A percentile compares a stretch with the other conserved stretches of the same genome.
Conservation (phyloP, 2,888 invertebrate genomes). For the Diplazon laetatorius region DNA sequence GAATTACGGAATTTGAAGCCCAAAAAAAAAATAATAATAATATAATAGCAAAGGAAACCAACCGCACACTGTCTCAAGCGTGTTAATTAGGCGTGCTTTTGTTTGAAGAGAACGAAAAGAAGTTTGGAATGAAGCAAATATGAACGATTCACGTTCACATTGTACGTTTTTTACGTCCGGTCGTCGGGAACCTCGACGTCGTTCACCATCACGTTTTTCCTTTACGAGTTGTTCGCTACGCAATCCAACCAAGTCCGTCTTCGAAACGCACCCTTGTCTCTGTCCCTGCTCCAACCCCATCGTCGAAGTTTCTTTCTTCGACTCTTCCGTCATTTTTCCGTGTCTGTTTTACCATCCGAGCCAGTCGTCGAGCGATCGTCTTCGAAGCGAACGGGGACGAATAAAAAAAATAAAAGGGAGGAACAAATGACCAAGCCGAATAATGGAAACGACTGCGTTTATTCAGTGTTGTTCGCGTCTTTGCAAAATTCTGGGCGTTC, state of each 20-base stretch:
- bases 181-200: neutral
- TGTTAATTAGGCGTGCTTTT: conserved; percentile 80
- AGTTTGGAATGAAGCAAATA: conserved; percentile 76
- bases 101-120: conserved; percentile 74
- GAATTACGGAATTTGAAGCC: too few species aligned
- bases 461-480: conserved; percentile 49
- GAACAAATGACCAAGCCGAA: conserved; percentile 55
- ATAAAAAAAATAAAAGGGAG: conserved; percentile 27
- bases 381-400: conserved; percentile 4
- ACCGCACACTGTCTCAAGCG: conserved; percentile 75
- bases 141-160: conserved; percentile 70
- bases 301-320: conserved; percentile 41
- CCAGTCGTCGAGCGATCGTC: conserved; percentile 34
- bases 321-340: conserved; percentile 19
- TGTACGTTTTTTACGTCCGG: conserved; percentile 11
- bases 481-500: conserved; percentile 1
- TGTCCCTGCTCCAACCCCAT: conserved; percentile 37
- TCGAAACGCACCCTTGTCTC: too few species aligned
- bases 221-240: too few species aligned
- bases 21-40: conserved; percentile 32
- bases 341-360: conserved; percentile 22
- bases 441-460: conserved; percentile 49
- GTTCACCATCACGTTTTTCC: too few species aligned
- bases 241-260: too few species aligned
- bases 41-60: conserved; percentile 56